phyloP scores from a whole-genome alignment of 2,888 invertebrate species.

The Eupithecia subfuscata region DNA sequence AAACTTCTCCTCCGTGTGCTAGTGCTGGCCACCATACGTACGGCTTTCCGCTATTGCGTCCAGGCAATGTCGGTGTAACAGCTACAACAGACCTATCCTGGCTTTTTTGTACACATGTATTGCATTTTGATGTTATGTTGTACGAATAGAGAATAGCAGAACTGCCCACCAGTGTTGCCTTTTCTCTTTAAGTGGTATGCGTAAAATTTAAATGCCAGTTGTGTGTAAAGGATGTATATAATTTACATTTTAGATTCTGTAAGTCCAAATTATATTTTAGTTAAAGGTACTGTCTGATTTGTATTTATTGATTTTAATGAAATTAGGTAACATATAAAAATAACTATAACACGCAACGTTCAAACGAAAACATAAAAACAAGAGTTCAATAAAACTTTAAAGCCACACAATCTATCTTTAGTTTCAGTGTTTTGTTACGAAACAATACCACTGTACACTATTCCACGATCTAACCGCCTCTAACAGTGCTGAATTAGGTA shows the following conservation, averaged over 20 bases:
- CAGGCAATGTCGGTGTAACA: background rate
- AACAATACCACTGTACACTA: no score
- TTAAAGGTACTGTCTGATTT: no score
- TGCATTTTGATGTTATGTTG: background rate
- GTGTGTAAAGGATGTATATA: background rate
- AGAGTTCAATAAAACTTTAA: no score
- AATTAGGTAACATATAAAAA: no score
- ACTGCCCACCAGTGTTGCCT: background rate
- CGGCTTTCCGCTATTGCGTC: background rate
- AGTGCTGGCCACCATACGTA: no score
- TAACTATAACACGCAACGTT: no score
- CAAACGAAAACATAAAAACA: no score
- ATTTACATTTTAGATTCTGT: no score
- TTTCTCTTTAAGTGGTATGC: background rate
- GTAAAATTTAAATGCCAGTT: background rate
- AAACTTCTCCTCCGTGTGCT: background rate
- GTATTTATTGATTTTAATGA: no score
- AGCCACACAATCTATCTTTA: no score
- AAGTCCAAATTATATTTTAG: no score
- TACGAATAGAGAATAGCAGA: background rate
- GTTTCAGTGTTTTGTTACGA: no score
- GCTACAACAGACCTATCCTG: background rate
- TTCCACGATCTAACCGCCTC: background rate
- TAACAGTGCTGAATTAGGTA: background rate
- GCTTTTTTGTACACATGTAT: background rate